These are phyloP conservation scores for Alcedo quadribrachys DNA, from an alignment of 2,797 vertebrate genomes.

Conservation along the genomic window DNA sequence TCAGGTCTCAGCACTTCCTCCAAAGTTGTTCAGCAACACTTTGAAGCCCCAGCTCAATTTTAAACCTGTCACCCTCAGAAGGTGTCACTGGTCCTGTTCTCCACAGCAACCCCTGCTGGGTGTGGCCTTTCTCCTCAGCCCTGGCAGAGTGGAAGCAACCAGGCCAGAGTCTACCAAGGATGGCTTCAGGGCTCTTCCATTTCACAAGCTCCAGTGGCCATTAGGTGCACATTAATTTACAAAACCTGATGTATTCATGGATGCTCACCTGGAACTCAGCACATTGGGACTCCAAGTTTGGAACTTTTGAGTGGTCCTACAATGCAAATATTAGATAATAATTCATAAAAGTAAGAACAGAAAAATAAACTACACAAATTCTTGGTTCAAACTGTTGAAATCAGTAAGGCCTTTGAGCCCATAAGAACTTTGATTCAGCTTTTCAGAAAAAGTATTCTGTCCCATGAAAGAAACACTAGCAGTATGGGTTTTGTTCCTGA, in stretches of 20 bases:
- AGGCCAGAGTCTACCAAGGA: background rate
- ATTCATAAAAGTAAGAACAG: background rate
- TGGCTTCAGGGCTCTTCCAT: accelerated
- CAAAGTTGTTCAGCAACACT: background rate
- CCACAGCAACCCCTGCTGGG: accelerated
- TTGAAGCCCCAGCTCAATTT: background rate
- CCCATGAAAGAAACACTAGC: background rate
- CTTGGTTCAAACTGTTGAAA: background rate
- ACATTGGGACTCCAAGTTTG: accelerated
- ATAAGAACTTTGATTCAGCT: background rate
- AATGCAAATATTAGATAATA: background rate
- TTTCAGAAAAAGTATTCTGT: background rate
- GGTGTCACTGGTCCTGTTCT: background rate
- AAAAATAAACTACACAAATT: background rate
- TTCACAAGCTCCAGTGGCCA: background rate
- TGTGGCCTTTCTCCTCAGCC: background rate
- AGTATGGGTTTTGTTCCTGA: background rate
- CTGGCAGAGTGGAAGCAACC: background rate
- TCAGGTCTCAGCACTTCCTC: background rate
- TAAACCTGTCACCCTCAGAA: background rate
- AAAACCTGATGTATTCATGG: background rate
- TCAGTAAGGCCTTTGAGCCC: background rate
- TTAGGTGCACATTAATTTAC: background rate
- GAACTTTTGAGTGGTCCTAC: background rate
- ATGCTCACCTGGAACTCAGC: background rate